Conservation (phyloP, 2,797 vertebrate genomes). For the Neosilurus mollespiculum region DNA sequence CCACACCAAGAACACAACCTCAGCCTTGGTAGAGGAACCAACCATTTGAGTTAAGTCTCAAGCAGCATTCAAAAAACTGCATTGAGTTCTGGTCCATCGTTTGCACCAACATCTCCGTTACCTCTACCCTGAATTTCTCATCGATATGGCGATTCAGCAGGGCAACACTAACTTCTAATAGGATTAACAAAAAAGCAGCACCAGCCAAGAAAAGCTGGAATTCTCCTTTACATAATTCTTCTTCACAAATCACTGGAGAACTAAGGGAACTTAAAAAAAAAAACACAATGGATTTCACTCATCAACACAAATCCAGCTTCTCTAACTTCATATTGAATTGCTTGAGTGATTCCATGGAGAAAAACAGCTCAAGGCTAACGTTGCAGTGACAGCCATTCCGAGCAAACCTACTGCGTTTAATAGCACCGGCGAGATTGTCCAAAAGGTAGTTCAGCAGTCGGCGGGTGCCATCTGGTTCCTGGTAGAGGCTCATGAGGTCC, state of each 20-base stretch:
- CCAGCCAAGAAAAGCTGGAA: neutral
- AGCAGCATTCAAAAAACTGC: neutral
- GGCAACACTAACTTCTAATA: neutral
- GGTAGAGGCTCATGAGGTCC: slow-evolving; percentile 96
- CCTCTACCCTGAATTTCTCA: neutral
- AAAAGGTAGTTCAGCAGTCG: slow-evolving; percentile 97
- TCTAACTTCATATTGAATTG: neutral
- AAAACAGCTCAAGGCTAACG: too few species aligned
- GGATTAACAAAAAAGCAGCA: neutral
- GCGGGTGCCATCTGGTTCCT: slow-evolving; percentile 94
- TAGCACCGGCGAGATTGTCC: slow-evolving; percentile 94
- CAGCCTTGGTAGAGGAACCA: too few species aligned
- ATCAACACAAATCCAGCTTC: neutral
- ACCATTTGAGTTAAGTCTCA: neutral
- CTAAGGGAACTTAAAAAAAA: too few species aligned
- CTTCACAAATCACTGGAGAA: neutral
- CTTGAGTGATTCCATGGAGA: too few species aligned
- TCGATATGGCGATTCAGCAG: neutral
- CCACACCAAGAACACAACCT: too few species aligned
- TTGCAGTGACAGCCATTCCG: too few species aligned
- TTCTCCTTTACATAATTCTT: neutral
- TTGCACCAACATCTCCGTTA: neutral
- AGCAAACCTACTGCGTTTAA: slow-evolving; percentile 91
- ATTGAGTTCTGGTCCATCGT: neutral
- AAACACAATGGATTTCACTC: neutral